Conservation (phyloP, 2,797 vertebrate species). For the Poeciliopsis gracilis region DNA sequence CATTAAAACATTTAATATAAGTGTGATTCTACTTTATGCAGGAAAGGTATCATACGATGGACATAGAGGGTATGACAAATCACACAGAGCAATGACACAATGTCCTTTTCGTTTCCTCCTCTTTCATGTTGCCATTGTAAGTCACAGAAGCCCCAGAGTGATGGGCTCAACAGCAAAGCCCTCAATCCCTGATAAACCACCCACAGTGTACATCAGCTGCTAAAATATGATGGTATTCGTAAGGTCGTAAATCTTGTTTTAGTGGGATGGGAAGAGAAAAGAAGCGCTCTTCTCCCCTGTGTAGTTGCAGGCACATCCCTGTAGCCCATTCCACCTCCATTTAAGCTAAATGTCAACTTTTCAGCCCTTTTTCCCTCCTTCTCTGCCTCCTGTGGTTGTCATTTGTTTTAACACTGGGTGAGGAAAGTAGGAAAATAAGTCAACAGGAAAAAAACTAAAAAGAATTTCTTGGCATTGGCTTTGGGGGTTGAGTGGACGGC, state of each 20-base stretch:
- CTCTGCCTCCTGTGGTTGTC: conserved; percentile 66
- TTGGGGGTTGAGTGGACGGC: conserved; percentile 61
- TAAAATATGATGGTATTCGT: conserved; percentile 83
- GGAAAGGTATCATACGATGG: conserved; percentile 4
- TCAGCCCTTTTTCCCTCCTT: conserved; percentile 54
- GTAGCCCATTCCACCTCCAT: conserved; percentile 82
- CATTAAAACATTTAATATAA: not conserved
- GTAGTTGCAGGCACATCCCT: conserved; percentile 81
- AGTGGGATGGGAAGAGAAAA: conserved; percentile 63
- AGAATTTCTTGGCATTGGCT: conserved; percentile 68
- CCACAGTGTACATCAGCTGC: conserved; percentile 79
- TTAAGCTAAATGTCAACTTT: conserved; percentile 87
- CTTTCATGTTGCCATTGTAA: conserved; percentile 63
- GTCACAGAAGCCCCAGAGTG: conserved; percentile 75
- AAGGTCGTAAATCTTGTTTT: conserved; percentile 85
- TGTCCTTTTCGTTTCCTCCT: conserved; percentile 60
- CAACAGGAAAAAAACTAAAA: conserved; percentile 73
- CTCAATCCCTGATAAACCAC: conserved; percentile 83
- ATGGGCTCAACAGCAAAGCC: conserved; percentile 79
- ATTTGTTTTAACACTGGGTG: conserved; percentile 79
- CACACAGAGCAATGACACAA: conserved; percentile 26
- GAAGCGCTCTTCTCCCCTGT: conserved; percentile 72
- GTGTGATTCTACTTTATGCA: not conserved
- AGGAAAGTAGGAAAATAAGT: conserved; percentile 76
- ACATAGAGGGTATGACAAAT: conserved; percentile 21